Base-by-base conservation (phyloP, 2,888 invertebrate genomes). In the Platycnemis pennipes region DNA sequence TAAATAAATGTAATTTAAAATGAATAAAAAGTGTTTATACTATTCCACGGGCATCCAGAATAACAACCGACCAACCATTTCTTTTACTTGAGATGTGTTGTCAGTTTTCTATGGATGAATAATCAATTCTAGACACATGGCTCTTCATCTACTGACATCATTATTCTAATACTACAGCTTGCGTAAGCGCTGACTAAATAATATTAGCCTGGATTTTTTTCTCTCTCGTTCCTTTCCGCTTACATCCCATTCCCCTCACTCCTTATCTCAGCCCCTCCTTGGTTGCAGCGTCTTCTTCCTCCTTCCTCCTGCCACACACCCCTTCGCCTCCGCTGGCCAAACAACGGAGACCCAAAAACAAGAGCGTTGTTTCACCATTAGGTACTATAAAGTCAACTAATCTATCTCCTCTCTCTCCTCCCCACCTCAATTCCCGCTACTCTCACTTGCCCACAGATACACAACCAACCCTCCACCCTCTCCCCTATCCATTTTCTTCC, bases 381-480 rank as follows among this genome's bases (percentile, higher is more conserved):
- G 91, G 91, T 91, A 63, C 91, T 91, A 91, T 91, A 91, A 91
- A 91, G 91, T 91, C 91, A 91, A 63, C 91, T 91, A 91, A 91
- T 91, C 53, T 63, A 91, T 56, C 91, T 56, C 89, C 63, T 56
- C 89, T 19, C 89, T 42, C 56, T 63, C 3, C 63, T 26, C 1
- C 22, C 77, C 37, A 22, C 77, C 77, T 26, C 37, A 11, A 22
- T 11, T 26, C 37, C 8, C 37, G 4, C 37, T 77, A 77, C 37
- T 37, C 8, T 26, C 16, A 26, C 77, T 77, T 5, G 16, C 77
- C 77, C 77, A 37, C 77, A 49, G 49, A 49, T 49, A 49, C 49
- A 49, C 49, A 49, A 31, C 77, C 31, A 37, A 77, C 31, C 77
- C 31, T 37, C 46, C 49, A 31, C 37, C 53, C 37, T n/a, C 37